Evolutionary conservation across 2,113 vertebrate species (phyloP), one percentile per base, ranked within the genome.

Genomic region (Psittacula cyanocephala): DNA sequence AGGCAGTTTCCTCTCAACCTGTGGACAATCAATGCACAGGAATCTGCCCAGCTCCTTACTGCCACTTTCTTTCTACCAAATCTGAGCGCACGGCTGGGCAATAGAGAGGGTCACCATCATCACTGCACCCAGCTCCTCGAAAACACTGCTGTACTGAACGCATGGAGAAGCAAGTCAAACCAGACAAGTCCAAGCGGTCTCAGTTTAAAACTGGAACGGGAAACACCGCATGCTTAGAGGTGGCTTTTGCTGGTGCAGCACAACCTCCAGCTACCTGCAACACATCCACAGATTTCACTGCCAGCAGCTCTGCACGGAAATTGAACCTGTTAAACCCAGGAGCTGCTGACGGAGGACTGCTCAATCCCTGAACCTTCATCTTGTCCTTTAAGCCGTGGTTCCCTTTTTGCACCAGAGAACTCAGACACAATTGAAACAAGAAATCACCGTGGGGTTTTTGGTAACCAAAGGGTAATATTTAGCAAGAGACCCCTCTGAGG

Each of bases 391-490:
- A 85, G 43, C 53, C n/a, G 19, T 1, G 0, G 11, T 37, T 86
- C 89, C 43, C 31, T 59, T 72, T 87, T 76, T 64, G 60, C 72
- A 86, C 23, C 47, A 53, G 27, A 55, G 49, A 65, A 84, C 59
- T 46, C 68, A 27, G 60, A 86, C 86, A 46, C 70, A 65, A 88
- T 13, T 35, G 67, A 67, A 86, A 41, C 7, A 87, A 79, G 28
- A 68, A 37, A 59, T 17, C 5, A 1, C 6, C 3, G 19, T 13
- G 10, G 2, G 1, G 3, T 35, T 55, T 53, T 88, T 44, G 3
- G 18, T 50, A 86, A 49, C 67, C 59, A 57, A 5, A 72, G 28
- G 31, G 24, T 53, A 59, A 70, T 10, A 15, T 78, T 90, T 60
- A 85, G 44, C 62, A 44, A 52, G 22, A 84, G 22, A 78, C 17